A percentile compares a stretch with the other conserved stretches of the same genome.
Evolutionary conservation across 2,888 invertebrate species (phyloP).

Genomic region (Eudasyphora cyanicolor): DNA sequence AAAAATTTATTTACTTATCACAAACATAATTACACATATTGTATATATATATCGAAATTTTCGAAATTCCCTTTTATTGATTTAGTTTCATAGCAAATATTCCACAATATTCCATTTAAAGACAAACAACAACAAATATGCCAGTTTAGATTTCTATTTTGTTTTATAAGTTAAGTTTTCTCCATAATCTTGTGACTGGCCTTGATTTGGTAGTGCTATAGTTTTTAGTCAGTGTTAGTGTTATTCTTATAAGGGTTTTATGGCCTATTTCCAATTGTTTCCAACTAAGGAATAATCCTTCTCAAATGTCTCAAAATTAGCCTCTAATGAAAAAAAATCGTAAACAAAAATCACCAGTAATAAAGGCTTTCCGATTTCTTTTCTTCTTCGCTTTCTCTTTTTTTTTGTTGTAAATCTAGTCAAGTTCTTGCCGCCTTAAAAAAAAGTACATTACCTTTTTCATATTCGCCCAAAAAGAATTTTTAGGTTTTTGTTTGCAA

Average conservation of each 20-base stretch:
- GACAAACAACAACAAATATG: background rate
- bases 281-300: background rate
- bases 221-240: constrained; percentile 1
- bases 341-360: constrained; percentile 18
- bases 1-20: constrained; percentile 34
- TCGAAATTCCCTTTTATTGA: constrained; percentile 2
- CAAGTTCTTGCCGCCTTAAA: constrained; percentile 74
- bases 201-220: background rate
- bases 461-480: constrained; percentile 35
- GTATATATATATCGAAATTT: constrained; percentile 16
- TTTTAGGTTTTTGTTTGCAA: constrained; percentile 23
- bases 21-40: constrained; percentile 14
- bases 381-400: constrained; percentile 12
- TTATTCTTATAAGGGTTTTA: constrained; percentile 22
- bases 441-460: constrained; percentile 30
- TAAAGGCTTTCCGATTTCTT: constrained; percentile 18
- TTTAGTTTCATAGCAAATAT: background rate
- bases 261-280: background rate
- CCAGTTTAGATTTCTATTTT: constrained; percentile 12
- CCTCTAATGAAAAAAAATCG: background rate
- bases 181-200: background rate
- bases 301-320: constrained; percentile 13
- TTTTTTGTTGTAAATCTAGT: constrained; percentile 71
- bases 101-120: background rate
- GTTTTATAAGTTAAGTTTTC: background rate